Evolutionary conservation across 2,797 vertebrate species (phyloP).

Genomic region (Pseudocheirus occidentalis): DNA sequence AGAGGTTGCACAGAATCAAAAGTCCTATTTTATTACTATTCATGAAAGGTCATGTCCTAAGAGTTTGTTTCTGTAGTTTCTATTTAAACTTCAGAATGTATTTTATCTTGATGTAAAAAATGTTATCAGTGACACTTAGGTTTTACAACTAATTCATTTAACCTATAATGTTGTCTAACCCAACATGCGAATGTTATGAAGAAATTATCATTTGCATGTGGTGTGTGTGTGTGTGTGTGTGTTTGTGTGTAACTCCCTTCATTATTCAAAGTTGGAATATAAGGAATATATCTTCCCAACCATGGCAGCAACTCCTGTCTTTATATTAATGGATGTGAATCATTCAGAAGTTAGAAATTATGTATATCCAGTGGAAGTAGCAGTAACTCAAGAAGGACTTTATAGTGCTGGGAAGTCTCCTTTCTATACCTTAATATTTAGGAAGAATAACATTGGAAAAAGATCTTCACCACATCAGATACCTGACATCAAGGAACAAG

Average conservation of each 20-base stretch:
- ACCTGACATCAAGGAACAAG: neutral
- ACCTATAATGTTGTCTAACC: neutral
- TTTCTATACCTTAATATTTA: neutral
- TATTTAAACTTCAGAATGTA: neutral
- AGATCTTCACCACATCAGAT: neutral
- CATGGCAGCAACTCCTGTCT: neutral
- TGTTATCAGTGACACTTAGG: neutral
- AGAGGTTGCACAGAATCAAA: neutral
- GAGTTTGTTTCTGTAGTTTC: neutral
- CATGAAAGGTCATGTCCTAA: neutral
- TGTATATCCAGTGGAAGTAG: neutral
- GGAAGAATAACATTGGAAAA: neutral
- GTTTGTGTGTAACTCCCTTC: neutral
- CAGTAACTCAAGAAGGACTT: neutral
- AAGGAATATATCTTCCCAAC: neutral
- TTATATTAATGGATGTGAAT: neutral
- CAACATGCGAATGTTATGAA: neutral
- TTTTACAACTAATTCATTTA: neutral
- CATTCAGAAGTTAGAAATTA: neutral
- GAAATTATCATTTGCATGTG: neutral
- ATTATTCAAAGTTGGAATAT: neutral
- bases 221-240: neutral
- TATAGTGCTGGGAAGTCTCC: neutral
- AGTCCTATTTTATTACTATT: neutral
- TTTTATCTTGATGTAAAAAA: neutral